phyloP scores from a whole-genome alignment of 2,888 invertebrate species.

The Lampropteryx suffumata region DNA sequence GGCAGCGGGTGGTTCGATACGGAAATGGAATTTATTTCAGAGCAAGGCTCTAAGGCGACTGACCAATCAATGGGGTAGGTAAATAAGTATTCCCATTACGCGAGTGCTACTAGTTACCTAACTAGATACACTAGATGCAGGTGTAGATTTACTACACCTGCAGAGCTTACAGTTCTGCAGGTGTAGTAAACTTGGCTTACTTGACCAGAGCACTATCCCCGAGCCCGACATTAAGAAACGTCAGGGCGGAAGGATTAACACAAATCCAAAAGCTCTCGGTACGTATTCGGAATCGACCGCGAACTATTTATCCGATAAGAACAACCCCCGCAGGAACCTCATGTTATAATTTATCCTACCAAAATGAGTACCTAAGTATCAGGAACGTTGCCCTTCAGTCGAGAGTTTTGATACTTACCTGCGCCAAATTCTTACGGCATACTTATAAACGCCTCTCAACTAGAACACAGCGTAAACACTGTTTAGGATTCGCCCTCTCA shows the following conservation, averaged over 20 bases:
- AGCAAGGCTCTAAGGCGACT: not conserved
- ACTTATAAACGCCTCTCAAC: too few relatives aligned
- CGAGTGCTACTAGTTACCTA: too few relatives aligned
- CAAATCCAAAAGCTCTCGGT: slow-evolving; percentile 17
- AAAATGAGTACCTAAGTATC: slow-evolving; percentile 43
- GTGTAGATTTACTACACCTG: too few relatives aligned
- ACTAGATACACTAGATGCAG: not conserved
- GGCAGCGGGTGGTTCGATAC: slow-evolving; percentile 28
- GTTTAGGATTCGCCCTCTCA: too few relatives aligned
- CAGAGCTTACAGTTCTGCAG: not conserved
- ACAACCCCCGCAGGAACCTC: slow-evolving; percentile 29
- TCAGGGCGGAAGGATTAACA: slow-evolving; percentile 4
- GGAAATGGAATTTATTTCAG: slow-evolving; percentile 28
- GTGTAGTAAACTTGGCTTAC: slow-evolving; percentile 6
- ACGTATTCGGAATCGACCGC: slow-evolving; percentile 16
- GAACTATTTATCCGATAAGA: slow-evolving; percentile 37
- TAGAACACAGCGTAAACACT: too few relatives aligned
- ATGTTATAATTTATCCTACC: slow-evolving; percentile 51
- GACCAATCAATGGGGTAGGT: too few relatives aligned
- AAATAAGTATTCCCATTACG: too few relatives aligned
- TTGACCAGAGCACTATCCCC: too few relatives aligned
- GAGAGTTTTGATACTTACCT: too few relatives aligned
- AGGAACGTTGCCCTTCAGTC: too few relatives aligned
- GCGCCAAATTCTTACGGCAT: too few relatives aligned
- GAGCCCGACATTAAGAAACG: slow-evolving; percentile 10